These are phyloP conservation scores for Cerceris ruficornis DNA, from an alignment of 2,888 invertebrate species.

Conservation along the genomic window DNA sequence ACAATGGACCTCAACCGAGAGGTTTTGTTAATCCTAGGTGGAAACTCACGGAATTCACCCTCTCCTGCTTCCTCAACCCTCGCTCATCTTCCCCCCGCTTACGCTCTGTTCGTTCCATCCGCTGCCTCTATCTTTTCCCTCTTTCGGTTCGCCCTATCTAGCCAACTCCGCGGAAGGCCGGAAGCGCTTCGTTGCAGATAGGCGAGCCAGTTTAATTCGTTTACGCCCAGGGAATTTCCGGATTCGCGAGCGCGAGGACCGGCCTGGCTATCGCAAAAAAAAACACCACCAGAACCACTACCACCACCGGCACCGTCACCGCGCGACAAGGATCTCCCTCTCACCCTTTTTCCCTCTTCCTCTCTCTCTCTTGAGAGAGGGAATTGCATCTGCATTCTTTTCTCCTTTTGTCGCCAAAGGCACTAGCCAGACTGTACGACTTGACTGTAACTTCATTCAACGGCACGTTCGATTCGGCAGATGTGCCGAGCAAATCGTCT, in stretches of 20 bases:
- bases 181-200: conserved; percentile 47
- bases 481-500: conserved; percentile 56
- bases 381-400: not conserved
- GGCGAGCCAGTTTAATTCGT: conserved; percentile 51
- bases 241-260: conserved; percentile 27
- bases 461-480: conserved; percentile 55
- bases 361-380: not conserved
- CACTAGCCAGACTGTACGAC: not conserved
- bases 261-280: conserved; percentile 21
- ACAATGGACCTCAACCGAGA: conserved; percentile 65
- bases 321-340: too few species aligned
- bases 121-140: not conserved
- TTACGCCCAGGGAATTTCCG: conserved; percentile 50
- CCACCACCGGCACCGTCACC: not conserved
- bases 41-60: conserved; percentile 53
- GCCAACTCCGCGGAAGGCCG: conserved; percentile 25
- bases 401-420: conserved; percentile 27
- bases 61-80: conserved; percentile 16
- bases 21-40: conserved; percentile 63
- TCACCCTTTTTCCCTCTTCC: too few species aligned
- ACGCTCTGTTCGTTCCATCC: not conserved
- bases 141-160: conserved; percentile 6
- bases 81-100: not conserved
- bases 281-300: conserved; percentile 15
- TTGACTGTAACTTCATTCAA: conserved; percentile 38